A percentile compares a stretch with the other conserved stretches of the same genome.
Conservation (phyloP, 2,113 vertebrate species). For the Hymenochirus boettgeri region DNA sequence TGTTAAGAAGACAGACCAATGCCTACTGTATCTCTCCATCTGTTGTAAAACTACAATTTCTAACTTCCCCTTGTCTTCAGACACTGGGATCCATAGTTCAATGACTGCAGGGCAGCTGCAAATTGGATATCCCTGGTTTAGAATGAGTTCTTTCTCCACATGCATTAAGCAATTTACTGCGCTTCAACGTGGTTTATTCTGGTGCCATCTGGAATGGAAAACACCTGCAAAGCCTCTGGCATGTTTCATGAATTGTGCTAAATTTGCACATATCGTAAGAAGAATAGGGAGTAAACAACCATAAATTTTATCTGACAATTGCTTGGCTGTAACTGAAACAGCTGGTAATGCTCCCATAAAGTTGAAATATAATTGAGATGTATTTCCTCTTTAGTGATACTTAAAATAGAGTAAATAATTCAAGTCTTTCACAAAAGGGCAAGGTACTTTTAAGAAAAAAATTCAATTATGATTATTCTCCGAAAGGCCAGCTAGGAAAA, state of each 20-base stretch:
- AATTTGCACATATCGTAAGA: conserved; percentile 34
- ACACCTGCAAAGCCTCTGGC: conserved; percentile 32
- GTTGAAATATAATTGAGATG: conserved; percentile 41
- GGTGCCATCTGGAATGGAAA: conserved; percentile 28
- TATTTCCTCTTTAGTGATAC: conserved; percentile 42
- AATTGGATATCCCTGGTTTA: background rate
- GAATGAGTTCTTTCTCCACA: conserved; percentile 21
- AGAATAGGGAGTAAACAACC: conserved; percentile 39
- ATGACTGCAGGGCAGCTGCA: too few relatives aligned
- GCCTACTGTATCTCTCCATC: background rate
- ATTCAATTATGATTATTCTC: conserved; percentile 16
- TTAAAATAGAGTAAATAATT: conserved; percentile 43
- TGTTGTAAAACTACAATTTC: background rate
- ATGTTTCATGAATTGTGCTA: conserved; percentile 28
- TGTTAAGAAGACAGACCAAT: too few relatives aligned
- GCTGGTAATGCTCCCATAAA: conserved; percentile 41
- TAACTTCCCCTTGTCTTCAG: background rate
- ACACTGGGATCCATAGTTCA: background rate
- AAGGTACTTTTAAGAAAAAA: conserved; percentile 15
- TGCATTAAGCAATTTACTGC: conserved; percentile 30
- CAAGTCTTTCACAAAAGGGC: conserved; percentile 13
- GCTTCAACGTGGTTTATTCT: conserved; percentile 12
- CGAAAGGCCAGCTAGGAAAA: background rate
- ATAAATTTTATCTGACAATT: conserved; percentile 40
- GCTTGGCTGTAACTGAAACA: conserved; percentile 38